Conservation (phyloP, 2,888 invertebrate species). For the Rapana venosa region DNA sequence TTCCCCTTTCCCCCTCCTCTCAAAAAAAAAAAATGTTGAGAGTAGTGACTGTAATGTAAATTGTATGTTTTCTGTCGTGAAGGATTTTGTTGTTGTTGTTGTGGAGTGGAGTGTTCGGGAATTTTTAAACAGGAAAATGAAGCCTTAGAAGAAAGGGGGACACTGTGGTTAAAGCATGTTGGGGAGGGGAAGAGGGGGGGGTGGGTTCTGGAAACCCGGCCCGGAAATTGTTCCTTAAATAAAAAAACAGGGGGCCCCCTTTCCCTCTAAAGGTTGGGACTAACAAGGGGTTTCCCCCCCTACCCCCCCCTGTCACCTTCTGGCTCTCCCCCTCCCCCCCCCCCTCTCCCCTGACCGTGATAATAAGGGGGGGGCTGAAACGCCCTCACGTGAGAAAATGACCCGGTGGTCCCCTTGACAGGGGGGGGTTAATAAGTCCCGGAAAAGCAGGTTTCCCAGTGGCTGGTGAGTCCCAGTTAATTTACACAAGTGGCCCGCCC, state of each 20-base stretch:
- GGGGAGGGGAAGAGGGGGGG: neutral
- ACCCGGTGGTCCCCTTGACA: neutral
- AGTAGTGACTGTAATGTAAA: no score
- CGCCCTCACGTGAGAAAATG: conserved; percentile 8
- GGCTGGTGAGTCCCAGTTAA: neutral
- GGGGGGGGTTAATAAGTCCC: conserved; percentile 17
- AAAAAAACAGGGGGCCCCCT: neutral
- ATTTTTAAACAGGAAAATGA: no score
- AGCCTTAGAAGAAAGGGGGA: no score
- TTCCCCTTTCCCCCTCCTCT: no score
- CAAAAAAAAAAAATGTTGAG: no score
- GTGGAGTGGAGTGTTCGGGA: no score
- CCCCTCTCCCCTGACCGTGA: neutral
- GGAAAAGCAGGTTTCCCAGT: neutral
- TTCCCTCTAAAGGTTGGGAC: neutral
- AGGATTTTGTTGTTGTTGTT: no score
- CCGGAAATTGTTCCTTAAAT: neutral
- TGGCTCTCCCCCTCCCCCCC: neutral
- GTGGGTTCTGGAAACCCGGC: neutral
- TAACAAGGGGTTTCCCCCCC: neutral
- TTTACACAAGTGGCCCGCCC: conserved; percentile 7
- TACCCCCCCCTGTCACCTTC: neutral
- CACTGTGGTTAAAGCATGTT: no score
- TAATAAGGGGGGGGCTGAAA: neutral
- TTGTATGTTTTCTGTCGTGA: no score